Conservation (phyloP, 2,113 vertebrate genomes). For the Bambusicola thoracicus region DNA sequence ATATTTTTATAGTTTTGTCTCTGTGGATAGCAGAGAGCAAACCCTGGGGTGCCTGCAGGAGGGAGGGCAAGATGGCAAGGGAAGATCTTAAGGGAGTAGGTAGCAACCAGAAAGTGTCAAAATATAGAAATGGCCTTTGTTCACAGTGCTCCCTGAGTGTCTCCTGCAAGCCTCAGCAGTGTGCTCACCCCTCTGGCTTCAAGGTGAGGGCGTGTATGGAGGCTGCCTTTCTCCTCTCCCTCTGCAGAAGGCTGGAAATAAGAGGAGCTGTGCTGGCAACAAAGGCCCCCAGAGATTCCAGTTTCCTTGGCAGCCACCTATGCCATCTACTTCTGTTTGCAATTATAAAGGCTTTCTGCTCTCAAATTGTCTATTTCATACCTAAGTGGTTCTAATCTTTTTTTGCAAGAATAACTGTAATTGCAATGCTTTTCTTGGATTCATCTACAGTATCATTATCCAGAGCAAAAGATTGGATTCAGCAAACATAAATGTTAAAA, state of each 20-base stretch:
- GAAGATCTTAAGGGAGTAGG: neutral
- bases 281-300: neutral
- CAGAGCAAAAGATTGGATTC: neutral
- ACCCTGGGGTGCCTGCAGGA: neutral
- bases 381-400: neutral
- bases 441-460: neutral
- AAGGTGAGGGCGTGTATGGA: neutral
- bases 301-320: neutral
- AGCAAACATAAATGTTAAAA: neutral
- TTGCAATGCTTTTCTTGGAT: slow-evolving; percentile 8
- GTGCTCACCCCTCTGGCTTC: rapidly evolving
- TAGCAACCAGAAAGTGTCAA: neutral
- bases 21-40: neutral
- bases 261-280: neutral
- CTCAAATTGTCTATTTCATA: slow-evolving; percentile 29
- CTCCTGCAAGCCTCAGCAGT: neutral
- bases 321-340: neutral
- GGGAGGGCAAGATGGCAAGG: neutral
- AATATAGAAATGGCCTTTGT: neutral
- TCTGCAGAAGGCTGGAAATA: neutral
- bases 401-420: slow-evolving; percentile 22
- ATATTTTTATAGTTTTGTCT: neutral
- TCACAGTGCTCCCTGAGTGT: too few species aligned
- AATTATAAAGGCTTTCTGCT: neutral
- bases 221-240: neutral